A percentile compares a stretch with the other conserved stretches of the same genome.
These are phyloP conservation scores for Acromyrmex heyeri DNA, from an alignment of 1,140 invertebrate species.

Conservation along the genomic window DNA sequence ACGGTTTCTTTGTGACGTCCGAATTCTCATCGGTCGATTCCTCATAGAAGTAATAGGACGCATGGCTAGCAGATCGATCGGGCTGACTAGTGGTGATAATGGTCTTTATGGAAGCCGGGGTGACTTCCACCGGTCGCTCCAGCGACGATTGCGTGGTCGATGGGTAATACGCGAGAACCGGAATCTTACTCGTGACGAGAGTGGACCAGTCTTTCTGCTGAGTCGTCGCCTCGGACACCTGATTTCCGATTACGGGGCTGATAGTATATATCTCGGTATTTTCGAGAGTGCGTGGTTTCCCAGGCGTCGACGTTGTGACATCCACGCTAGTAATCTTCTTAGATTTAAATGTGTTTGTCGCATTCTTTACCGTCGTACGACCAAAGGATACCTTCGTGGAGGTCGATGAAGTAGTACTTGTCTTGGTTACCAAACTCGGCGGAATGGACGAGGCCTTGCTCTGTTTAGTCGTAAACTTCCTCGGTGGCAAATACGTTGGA, in stretches of 20 bases:
- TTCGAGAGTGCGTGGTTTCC: slow-evolving; percentile 74
- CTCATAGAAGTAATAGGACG: slow-evolving; percentile 85
- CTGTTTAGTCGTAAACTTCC: slow-evolving; percentile 84
- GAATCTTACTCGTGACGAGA: slow-evolving; percentile 86
- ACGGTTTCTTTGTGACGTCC: slow-evolving; percentile 73
- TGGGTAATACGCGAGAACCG: slow-evolving; percentile 88
- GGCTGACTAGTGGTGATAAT: slow-evolving; percentile 73
- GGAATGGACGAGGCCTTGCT: slow-evolving; percentile 80
- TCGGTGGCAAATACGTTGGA: slow-evolving; percentile 75
- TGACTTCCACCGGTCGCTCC: slow-evolving; percentile 81
- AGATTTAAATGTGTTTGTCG: slow-evolving; percentile 82
- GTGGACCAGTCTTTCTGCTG: slow-evolving; percentile 71
- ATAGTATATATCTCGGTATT: slow-evolving; percentile 72
- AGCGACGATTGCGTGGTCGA: slow-evolving; percentile 87
- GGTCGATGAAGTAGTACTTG: slow-evolving; percentile 65
- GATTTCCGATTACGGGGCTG: slow-evolving; percentile 69
- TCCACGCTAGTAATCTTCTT: slow-evolving; percentile 67
- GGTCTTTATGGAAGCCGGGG: slow-evolving; percentile 77
- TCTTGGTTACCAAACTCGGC: slow-evolving; percentile 63
- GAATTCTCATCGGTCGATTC: slow-evolving; percentile 83
- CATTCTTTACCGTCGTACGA: slow-evolving; percentile 70
- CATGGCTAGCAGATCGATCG: slow-evolving; percentile 74
- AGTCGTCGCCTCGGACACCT: slow-evolving; percentile 56
- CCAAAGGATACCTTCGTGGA: slow-evolving; percentile 75
- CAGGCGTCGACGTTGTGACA: slow-evolving; percentile 71